phyloP scores from a whole-genome alignment of 2,888 invertebrate genomes.

The Phengaris alcon region DNA sequence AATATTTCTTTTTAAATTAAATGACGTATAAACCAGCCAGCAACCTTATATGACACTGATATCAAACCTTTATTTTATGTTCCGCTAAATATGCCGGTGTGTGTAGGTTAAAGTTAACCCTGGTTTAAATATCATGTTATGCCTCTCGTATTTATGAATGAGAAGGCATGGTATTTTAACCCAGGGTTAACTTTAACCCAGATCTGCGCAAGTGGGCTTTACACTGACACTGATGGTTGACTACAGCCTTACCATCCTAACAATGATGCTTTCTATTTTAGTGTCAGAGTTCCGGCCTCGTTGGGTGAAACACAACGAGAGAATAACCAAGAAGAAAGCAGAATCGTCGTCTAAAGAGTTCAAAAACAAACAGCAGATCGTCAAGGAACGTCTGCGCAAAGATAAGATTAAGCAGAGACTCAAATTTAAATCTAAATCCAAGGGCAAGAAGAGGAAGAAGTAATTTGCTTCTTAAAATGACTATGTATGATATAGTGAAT shows the following conservation, averaged over 20 bases:
- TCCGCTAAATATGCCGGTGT: too few relatives aligned
- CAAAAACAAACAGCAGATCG: constrained; percentile 86
- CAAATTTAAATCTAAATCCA: constrained; percentile 63
- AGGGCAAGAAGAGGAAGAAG: constrained; percentile 67
- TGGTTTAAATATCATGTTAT: too few relatives aligned
- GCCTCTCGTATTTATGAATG: too few relatives aligned
- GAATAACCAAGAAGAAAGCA: constrained; percentile 80
- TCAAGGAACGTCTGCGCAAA: constrained; percentile 84
- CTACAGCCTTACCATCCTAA: constrained; percentile 6
- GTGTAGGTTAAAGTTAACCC: too few relatives aligned
- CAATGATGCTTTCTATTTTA: constrained; percentile 38
- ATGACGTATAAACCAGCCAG: too few relatives aligned
- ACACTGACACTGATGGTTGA: not conserved
- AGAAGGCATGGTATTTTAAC: too few relatives aligned
- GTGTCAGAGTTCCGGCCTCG: constrained; percentile 82
- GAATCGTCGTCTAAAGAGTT: constrained; percentile 80
- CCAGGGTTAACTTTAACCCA: too few relatives aligned
- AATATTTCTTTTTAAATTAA: too few relatives aligned
- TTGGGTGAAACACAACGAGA: constrained; percentile 89
- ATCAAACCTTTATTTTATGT: too few relatives aligned
- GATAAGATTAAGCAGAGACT: constrained; percentile 80
- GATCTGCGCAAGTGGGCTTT: too few relatives aligned
- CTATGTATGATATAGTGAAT: constrained; percentile 29
- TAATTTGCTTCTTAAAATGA: constrained; percentile 36
- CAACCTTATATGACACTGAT: too few relatives aligned